A percentile compares a stretch with the other conserved stretches of the same genome.
Conservation (phyloP, 2,797 vertebrate genomes). For the Emydoidea blandingii region DNA sequence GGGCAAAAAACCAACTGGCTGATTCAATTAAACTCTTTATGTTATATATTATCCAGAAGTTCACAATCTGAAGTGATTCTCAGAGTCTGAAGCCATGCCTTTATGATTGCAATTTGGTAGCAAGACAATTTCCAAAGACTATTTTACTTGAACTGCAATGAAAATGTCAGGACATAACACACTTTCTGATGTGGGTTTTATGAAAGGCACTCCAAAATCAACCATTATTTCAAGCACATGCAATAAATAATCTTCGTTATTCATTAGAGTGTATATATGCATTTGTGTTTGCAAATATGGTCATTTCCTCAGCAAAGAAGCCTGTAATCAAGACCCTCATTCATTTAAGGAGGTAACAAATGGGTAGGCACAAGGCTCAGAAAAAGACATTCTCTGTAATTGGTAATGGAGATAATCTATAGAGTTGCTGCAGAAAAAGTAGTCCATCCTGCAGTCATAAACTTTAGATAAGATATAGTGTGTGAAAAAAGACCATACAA, state of each 20-base stretch:
- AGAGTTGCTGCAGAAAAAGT: constrained; percentile 54
- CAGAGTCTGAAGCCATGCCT: constrained; percentile 80
- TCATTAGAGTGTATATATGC: constrained; percentile 80
- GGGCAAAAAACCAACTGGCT: constrained; percentile 86
- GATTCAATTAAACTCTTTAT: constrained; percentile 88
- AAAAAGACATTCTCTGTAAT: constrained; percentile 62
- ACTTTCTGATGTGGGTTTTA: constrained; percentile 80
- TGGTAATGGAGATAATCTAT: constrained; percentile 69
- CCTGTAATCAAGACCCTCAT: constrained; percentile 68
- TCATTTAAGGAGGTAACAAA: constrained; percentile 78
- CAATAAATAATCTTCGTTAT: constrained; percentile 84
- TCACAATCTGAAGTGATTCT: constrained; percentile 83
- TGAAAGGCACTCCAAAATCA: constrained; percentile 81
- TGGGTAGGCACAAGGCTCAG: constrained; percentile 13
- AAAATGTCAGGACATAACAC: constrained; percentile 79
- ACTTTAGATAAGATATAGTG: constrained; percentile 55
- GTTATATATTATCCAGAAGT: constrained; percentile 86
- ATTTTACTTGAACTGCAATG: constrained; percentile 82
- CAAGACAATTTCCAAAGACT: constrained; percentile 80
- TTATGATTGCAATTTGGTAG: constrained; percentile 86
- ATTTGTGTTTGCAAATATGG: constrained; percentile 81
- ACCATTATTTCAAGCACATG: constrained; percentile 82
- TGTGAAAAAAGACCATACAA: constrained; percentile 64
- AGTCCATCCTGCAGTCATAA: constrained; percentile 55
- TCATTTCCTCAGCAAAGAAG: constrained; percentile 72